phyloP scores from a whole-genome alignment of 1,140 invertebrate genomes.

The Meloidogyne chitwoodi region DNA sequence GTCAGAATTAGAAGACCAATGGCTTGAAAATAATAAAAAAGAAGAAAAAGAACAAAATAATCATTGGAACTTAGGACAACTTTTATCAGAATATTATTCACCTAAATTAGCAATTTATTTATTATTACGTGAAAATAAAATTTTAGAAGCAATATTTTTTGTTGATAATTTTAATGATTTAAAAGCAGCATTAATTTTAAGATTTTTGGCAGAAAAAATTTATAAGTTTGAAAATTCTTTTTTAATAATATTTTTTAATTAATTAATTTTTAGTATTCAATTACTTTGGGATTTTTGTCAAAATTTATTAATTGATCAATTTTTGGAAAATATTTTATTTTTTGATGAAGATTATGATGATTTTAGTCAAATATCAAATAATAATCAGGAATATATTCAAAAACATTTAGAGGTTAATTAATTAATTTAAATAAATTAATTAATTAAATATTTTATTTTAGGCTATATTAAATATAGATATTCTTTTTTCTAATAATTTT shows the following conservation, averaged over 20 bases:
- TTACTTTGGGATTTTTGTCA: constrained; percentile 6
- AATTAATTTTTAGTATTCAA: background rate
- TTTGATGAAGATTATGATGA: background rate
- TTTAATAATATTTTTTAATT: background rate
- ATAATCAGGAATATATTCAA: background rate
- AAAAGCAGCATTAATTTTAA: background rate
- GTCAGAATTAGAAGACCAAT: background rate
- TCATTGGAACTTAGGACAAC: background rate
- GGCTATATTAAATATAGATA: background rate
- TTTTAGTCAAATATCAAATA: background rate
- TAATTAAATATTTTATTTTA: background rate
- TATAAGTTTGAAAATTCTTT: background rate
- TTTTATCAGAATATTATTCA: background rate
- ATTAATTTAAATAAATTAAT: background rate
- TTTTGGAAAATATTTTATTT: constrained; percentile 6
- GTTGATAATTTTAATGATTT: constrained; percentile 15
- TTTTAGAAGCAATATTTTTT: constrained; percentile 9
- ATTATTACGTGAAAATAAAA: constrained; percentile 1
- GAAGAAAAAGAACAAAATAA: background rate
- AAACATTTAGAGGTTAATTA: background rate
- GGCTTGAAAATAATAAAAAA: background rate
- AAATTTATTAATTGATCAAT: background rate
- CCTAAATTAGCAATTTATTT: constrained; percentile 5
- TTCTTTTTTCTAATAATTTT: background rate
- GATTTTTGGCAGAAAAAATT: constrained; percentile 1